A percentile compares a stretch with the other conserved stretches of the same genome.
These are phyloP conservation scores for Ianthella basta DNA, from an alignment of 37 sponge, comb jelly and placozoan genomes.

Conservation along the genomic window DNA sequence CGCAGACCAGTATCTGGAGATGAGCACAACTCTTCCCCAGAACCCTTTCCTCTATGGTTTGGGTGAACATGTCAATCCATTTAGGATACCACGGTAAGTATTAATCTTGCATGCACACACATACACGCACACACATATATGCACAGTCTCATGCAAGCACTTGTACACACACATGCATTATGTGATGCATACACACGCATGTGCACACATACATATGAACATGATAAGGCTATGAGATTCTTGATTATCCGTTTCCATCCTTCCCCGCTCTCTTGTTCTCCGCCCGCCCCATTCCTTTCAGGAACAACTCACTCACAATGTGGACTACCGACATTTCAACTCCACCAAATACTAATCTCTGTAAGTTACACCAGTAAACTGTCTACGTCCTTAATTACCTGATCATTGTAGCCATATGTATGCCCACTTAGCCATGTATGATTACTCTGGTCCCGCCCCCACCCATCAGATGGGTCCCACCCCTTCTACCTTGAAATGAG, in stretches of 20 bases:
- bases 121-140: no score
- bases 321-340: slow-evolving; percentile 18
- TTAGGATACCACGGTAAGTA: slow-evolving; percentile 10
- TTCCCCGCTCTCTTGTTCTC: no score
- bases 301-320: slow-evolving; percentile 1
- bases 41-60: slow-evolving; percentile 81
- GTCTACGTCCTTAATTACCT: no score
- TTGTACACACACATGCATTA: no score
- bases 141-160: no score
- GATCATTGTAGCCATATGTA: no score
- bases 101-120: no score
- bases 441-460: no score
- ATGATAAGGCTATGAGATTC: background rate
- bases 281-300: background rate
- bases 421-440: no score
- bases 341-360: background rate
- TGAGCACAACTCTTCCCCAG: slow-evolving; percentile 68
- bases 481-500: slow-evolving; percentile 54
- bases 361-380: background rate
- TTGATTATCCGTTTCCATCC: no score
- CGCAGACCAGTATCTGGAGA: slow-evolving; percentile 79
- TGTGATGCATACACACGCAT: no score
- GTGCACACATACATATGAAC: background rate
- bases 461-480: slow-evolving; percentile 50
- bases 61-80: slow-evolving; percentile 71